Percentiles rank a stretch among this genome's conserved stretches.
phyloP scores from a whole-genome alignment of 1,140 invertebrate species.

The Calephelis virginiensis region DNA sequence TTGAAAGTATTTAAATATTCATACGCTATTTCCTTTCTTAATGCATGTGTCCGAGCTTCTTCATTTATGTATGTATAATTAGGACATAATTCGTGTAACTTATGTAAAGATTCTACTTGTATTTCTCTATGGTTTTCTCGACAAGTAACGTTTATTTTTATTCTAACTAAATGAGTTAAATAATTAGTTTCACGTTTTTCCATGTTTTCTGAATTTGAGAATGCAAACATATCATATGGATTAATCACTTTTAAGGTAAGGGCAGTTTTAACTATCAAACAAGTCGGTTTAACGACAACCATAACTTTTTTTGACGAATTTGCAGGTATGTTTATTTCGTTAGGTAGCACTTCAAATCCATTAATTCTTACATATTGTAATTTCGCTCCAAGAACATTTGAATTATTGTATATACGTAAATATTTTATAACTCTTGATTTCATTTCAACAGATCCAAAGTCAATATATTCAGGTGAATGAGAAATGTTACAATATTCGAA shows the following conservation, averaged over 20 bases:
- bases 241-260: constrained; percentile 55
- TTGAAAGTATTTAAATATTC: constrained; percentile 43
- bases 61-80: constrained; percentile 52
- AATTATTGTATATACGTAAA: constrained; percentile 54
- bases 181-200: constrained; percentile 39
- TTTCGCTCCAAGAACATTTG: constrained; percentile 45
- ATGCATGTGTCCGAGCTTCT: constrained; percentile 38
- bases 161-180: constrained; percentile 45
- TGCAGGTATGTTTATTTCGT: constrained; percentile 47
- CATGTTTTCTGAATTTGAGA: constrained; percentile 7
- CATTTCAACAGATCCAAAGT: constrained; percentile 56
- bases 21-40: constrained; percentile 36
- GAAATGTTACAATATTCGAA: constrained; percentile 55
- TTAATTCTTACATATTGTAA: constrained; percentile 47
- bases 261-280: constrained; percentile 43
- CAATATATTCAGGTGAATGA: constrained; percentile 49
- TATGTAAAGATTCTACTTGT: constrained; percentile 56
- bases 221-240: constrained; percentile 35
- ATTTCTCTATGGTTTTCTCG: constrained; percentile 32
- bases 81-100: constrained; percentile 43
- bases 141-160: constrained; percentile 45
- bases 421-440: constrained; percentile 47
- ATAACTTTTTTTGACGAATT: constrained; percentile 46
- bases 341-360: constrained; percentile 48
- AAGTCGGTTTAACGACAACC: constrained; percentile 50